Evolutionary conservation across 2,888 invertebrate genomes (phyloP).

Genomic region (Andrena praecox): DNA sequence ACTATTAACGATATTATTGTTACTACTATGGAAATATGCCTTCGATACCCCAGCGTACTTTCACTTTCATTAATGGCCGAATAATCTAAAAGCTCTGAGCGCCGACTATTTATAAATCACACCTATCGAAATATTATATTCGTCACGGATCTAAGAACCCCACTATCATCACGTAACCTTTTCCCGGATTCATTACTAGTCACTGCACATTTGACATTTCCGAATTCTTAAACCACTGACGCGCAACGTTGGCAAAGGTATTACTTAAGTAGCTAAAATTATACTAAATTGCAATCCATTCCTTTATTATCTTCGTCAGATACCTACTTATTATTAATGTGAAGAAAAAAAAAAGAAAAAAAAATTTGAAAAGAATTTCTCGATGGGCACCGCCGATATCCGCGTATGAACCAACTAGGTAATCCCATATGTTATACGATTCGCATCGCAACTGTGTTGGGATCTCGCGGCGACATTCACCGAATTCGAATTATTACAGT

Average conservation of each 20-base stretch:
- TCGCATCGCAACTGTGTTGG: not conserved
- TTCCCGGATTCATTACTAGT: not conserved
- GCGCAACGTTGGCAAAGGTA: not conserved
- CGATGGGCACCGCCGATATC: not conserved
- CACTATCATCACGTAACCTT: not conserved
- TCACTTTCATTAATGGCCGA: conserved; percentile 52
- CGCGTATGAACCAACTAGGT: conserved; percentile 6
- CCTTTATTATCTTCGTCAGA: no score
- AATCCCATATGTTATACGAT: conserved; percentile 51
- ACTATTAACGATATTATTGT: conserved; percentile 9
- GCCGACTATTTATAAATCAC: conserved; percentile 6
- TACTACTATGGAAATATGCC: conserved; percentile 33
- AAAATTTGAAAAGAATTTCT: not conserved
- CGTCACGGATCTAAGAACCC: not conserved
- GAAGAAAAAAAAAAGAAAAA: no score
- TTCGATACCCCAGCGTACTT: conserved; percentile 33
- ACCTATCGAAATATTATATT: not conserved
- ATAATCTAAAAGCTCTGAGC: conserved; percentile 31
- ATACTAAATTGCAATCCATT: not conserved
- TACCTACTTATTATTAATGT: no score
- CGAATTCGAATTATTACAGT: not conserved
- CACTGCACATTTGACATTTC: not conserved
- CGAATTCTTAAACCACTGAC: not conserved
- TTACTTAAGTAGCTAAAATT: not conserved
- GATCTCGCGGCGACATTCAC: not conserved